Percentiles rank a stretch among this genome's conserved stretches.
These are phyloP conservation scores for Phalera bucephala DNA, from an alignment of 2,888 invertebrate genomes.

Conservation along the genomic window DNA sequence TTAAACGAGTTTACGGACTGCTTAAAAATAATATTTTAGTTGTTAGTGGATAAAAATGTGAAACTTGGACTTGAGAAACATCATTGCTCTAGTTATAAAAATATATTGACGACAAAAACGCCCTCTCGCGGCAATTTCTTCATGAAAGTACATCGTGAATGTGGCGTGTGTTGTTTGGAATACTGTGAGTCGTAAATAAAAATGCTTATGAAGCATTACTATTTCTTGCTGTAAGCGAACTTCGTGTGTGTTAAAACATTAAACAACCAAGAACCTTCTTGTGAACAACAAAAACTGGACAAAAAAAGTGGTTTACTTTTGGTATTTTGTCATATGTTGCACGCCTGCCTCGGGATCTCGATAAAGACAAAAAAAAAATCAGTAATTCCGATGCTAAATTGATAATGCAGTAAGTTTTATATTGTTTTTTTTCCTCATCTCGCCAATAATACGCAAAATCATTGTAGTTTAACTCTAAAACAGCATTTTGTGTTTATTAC, in stretches of 20 bases:
- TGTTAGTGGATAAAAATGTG: too few species aligned
- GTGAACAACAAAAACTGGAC: constrained; percentile 42
- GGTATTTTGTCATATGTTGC: constrained; percentile 79
- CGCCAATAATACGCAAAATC: constrained; percentile 14
- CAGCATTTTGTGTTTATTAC: constrained; percentile 35
- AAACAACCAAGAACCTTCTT: constrained; percentile 38
- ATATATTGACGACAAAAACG: too few species aligned
- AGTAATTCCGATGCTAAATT: constrained; percentile 72
- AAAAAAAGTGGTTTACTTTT: constrained; percentile 54
- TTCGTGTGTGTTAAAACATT: constrained; percentile 53
- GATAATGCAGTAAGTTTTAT: constrained; percentile 78
- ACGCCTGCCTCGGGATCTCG: constrained; percentile 79
- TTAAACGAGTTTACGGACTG: too few species aligned
- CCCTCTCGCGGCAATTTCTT: constrained; percentile 68
- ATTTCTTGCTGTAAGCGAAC: constrained; percentile 54
- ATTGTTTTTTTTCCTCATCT: constrained; percentile 34
- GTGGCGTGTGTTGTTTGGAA: constrained; percentile 84
- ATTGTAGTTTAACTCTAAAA: constrained; percentile 11
- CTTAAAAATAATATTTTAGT: too few species aligned
- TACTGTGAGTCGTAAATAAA: constrained; percentile 80
- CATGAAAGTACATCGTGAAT: constrained; percentile 76
- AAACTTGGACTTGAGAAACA: too few species aligned
- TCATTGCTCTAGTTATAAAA: too few species aligned
- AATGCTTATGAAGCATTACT: constrained; percentile 63
- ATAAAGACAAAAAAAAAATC: constrained; percentile 78